Conservation (phyloP, 2,888 invertebrate species). For the Tenthredo mesomela region DNA sequence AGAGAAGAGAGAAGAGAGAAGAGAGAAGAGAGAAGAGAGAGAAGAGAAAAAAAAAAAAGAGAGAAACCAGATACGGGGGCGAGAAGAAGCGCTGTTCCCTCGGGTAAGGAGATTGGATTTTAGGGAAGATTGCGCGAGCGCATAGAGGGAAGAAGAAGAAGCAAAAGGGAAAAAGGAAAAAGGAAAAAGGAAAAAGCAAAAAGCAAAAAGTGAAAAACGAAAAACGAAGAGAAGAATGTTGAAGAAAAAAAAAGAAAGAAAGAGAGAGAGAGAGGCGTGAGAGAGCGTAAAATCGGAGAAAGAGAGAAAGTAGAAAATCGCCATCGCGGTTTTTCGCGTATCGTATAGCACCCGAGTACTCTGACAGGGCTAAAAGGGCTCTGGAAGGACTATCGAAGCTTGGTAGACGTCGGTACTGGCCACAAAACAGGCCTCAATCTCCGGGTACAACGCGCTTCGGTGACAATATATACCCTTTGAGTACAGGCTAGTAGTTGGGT, state of each 20-base stretch:
- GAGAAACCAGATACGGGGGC: slow-evolving; percentile 11
- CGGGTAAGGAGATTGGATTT: slow-evolving; percentile 34
- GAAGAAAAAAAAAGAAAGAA: slow-evolving; percentile 20
- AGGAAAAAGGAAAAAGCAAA: not conserved
- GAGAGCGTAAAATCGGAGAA: not conserved
- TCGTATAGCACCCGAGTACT: slow-evolving; percentile 5
- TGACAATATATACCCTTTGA: not conserved
- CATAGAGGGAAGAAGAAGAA: not conserved
- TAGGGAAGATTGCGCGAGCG: slow-evolving; percentile 31
- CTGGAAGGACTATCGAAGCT: slow-evolving; percentile 7
- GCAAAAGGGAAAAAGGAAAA: not conserved
- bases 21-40: not conserved
- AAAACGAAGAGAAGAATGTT: not conserved
- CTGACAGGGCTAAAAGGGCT: slow-evolving; percentile 35
- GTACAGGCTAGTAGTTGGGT: not conserved
- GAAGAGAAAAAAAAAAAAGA: not conserved
- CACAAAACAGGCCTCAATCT: slow-evolving; percentile 14
- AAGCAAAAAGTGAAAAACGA: too few relatives aligned
- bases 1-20: not conserved
- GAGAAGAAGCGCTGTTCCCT: slow-evolving; percentile 20
- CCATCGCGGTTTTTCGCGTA: not conserved
- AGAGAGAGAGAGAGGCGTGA: not conserved
- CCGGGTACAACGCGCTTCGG: not conserved
- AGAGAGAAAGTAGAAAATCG: slow-evolving; percentile 22
- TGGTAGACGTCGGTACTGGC: not conserved